phyloP scores from a whole-genome alignment of 2,888 invertebrate species.

The Heliconius sara region DNA sequence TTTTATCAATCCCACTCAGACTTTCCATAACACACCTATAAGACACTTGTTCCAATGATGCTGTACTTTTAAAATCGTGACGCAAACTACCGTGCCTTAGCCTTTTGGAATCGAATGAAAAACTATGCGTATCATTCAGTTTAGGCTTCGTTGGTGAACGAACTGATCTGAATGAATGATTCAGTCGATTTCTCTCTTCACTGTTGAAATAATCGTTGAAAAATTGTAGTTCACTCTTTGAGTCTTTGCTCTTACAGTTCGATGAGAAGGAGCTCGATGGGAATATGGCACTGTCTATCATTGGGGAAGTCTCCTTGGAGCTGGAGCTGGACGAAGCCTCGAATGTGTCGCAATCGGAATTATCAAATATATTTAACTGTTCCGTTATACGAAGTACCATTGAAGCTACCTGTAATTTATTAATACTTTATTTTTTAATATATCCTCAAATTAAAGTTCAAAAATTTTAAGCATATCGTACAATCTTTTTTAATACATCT shows the following conservation, averaged over 20 bases:
- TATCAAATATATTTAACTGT: conserved; percentile 89
- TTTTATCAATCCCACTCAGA: conserved; percentile 59
- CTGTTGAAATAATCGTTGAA: conserved; percentile 74
- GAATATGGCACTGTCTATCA: conserved; percentile 69
- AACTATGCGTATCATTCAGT: conserved; percentile 59
- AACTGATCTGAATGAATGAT: conserved; percentile 68
- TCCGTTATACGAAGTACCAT: conserved; percentile 91
- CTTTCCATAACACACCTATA: conserved; percentile 65
- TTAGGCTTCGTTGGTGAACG: conserved; percentile 58
- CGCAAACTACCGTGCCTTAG: conserved; percentile 61
- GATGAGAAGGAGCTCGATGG: conserved; percentile 66
- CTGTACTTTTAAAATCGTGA: conserved; percentile 64
- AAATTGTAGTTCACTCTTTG: conserved; percentile 64
- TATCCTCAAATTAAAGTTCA: background rate
- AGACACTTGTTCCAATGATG: conserved; percentile 70
- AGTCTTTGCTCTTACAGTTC: conserved; percentile 41
- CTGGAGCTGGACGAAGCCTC: conserved; percentile 83
- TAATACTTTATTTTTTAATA: background rate
- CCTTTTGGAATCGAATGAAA: conserved; percentile 63
- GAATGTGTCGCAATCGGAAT: conserved; percentile 88
- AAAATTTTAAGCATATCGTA: background rate
- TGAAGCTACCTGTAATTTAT: conserved; percentile 82
- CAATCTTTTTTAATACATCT: background rate
- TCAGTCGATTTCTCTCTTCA: conserved; percentile 62
- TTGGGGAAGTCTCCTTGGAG: conserved; percentile 86